Percentiles rank a stretch among this genome's conserved stretches.
These are phyloP conservation scores for Spea hammondii DNA, from an alignment of 2,797 vertebrate species.

Conservation along the genomic window DNA sequence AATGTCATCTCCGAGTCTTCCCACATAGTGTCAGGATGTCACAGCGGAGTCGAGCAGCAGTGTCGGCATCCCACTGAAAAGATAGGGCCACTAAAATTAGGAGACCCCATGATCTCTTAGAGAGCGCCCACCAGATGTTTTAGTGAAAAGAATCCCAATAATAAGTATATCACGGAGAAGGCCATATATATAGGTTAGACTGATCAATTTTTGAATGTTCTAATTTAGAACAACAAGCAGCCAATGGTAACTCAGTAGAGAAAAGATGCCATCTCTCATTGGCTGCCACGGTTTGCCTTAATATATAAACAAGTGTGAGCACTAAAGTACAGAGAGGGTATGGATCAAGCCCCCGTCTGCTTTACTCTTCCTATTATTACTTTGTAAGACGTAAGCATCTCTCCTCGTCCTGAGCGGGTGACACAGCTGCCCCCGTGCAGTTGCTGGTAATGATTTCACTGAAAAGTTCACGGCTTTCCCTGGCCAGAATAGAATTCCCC, in stretches of 20 bases:
- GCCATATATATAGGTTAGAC: too few relatives aligned
- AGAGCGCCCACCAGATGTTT: too few relatives aligned
- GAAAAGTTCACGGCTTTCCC: slow-evolving; percentile 47
- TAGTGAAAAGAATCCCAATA: too few relatives aligned
- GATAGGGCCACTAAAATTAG: background rate
- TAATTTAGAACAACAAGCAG: background rate
- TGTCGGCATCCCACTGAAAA: background rate
- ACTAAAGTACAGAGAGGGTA: slow-evolving; percentile 3
- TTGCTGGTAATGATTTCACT: slow-evolving; percentile 47
- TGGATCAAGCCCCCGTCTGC: background rate
- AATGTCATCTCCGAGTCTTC: background rate
- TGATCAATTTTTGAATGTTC: background rate
- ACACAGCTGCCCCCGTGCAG: slow-evolving; percentile 15
- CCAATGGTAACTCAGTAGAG: background rate
- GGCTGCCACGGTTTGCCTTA: background rate
- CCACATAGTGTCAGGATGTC: slow-evolving; percentile 27
- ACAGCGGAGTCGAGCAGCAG: slow-evolving; percentile 2
- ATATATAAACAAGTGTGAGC: background rate
- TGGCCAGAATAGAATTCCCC: slow-evolving; percentile 29
- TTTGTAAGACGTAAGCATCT: background rate
- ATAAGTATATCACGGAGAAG: too few relatives aligned
- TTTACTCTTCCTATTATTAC: slow-evolving; percentile 1
- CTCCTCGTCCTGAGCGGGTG: background rate
- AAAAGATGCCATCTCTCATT: background rate
- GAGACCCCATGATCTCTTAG: too few relatives aligned